phyloP scores from a whole-genome alignment of 2,797 vertebrate genomes.

The Otolemur crassicaudatus region DNA sequence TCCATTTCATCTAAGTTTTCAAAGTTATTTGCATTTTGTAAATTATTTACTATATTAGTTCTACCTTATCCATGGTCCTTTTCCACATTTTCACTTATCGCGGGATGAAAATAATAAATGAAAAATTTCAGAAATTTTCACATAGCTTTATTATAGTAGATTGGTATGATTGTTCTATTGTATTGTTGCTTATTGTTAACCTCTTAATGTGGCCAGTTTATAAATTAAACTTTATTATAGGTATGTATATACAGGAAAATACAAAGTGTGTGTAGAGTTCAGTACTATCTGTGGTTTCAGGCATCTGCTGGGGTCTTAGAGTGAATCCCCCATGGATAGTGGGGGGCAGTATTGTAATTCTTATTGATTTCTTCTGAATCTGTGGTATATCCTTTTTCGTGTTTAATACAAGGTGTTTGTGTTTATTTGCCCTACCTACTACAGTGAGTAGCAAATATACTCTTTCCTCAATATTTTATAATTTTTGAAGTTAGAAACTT shows the following conservation, averaged over 20 bases:
- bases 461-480: neutral
- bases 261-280: neutral
- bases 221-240: neutral
- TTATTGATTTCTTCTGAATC: constrained; percentile 8
- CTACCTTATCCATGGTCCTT: too few species aligned
- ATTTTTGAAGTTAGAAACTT: constrained; percentile 52
- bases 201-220: neutral
- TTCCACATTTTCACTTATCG: neutral
- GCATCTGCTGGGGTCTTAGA: neutral
- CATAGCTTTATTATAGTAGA: neutral
- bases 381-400: constrained; percentile 40
- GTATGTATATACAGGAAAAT: neutral
- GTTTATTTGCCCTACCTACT: constrained; percentile 31
- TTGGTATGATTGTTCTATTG: neutral
- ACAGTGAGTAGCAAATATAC: neutral
- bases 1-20: constrained; percentile 13
- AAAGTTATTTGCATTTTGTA: constrained; percentile 25
- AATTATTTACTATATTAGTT: neutral
- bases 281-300: neutral
- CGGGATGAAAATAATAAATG: neutral
- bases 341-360: neutral
- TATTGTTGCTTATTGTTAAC: neutral
- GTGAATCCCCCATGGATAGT: neutral
- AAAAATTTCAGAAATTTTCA: neutral
- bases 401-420: constrained; percentile 14